A percentile compares a stretch with the other conserved stretches of the same genome.
Conservation (phyloP, 2,888 invertebrate genomes). For the Nineta flava region DNA sequence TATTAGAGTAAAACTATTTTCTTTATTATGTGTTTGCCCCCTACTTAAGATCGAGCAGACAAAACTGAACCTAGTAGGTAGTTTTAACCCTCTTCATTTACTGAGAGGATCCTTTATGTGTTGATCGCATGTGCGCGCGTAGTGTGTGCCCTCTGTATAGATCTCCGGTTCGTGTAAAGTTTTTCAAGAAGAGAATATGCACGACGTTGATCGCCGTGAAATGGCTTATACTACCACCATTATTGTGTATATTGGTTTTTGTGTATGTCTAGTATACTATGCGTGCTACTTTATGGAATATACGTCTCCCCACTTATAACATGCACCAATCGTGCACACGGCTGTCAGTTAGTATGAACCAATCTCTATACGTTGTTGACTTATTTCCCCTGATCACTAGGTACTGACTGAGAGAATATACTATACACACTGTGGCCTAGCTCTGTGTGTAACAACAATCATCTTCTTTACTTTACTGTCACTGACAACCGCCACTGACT, state of each 20-base stretch:
- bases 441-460: too few relatives aligned
- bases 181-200: background rate
- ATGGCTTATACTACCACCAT: background rate
- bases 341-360: background rate
- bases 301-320: too few relatives aligned
- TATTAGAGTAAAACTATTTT: background rate
- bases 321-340: background rate
- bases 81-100: background rate
- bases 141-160: background rate
- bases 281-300: background rate
- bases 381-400: background rate
- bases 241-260: background rate
- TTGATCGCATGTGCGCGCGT: background rate
- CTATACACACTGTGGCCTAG: too few relatives aligned
- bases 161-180: background rate
- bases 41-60: background rate
- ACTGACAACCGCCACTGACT: too few relatives aligned
- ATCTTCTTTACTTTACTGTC: too few relatives aligned
- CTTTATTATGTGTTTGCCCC: background rate
- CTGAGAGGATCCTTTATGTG: background rate
- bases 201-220: constrained; percentile 1
- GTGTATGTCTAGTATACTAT: background rate
- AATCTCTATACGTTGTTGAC: background rate
- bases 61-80: background rate
- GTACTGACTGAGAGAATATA: background rate